Percentiles rank a stretch among this genome's conserved stretches.
These are phyloP conservation scores for Mimachlamys varia DNA, from an alignment of 2,888 invertebrate genomes.

Conservation along the genomic window DNA sequence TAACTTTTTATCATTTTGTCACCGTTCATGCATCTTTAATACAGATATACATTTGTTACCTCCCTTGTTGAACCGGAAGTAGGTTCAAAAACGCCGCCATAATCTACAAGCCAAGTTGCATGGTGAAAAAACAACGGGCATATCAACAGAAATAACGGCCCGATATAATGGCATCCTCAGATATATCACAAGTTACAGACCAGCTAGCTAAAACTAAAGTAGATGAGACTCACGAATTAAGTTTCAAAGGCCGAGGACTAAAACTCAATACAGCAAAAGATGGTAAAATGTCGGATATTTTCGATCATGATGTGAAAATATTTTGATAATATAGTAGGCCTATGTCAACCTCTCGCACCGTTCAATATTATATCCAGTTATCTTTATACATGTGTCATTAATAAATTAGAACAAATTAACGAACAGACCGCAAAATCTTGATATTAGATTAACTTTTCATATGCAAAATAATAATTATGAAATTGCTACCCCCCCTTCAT, in stretches of 20 bases:
- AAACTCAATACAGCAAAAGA: constrained; percentile 91
- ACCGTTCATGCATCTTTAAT: too few relatives aligned
- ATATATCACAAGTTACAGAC: constrained; percentile 69
- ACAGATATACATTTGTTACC: background rate
- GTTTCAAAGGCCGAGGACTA: constrained; percentile 90
- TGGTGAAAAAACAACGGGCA: constrained; percentile 39
- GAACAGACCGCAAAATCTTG: too few relatives aligned
- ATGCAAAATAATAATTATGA: too few relatives aligned
- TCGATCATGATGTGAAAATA: too few relatives aligned
- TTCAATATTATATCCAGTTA: too few relatives aligned
- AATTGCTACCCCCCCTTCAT: too few relatives aligned
- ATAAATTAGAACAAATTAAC: too few relatives aligned
- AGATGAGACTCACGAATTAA: constrained; percentile 84
- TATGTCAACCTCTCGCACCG: too few relatives aligned
- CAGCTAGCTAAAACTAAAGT: constrained; percentile 75
- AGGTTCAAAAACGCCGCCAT: constrained; percentile 40
- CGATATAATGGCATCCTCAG: constrained; percentile 60
- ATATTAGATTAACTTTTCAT: too few relatives aligned
- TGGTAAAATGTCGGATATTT: constrained; percentile 84
- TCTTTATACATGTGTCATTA: too few relatives aligned
- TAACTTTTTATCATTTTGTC: too few relatives aligned
- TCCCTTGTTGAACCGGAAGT: constrained; percentile 42
- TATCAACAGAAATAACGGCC: background rate
- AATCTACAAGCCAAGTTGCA: constrained; percentile 15
- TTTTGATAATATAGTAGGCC: too few relatives aligned